phyloP scores from a whole-genome alignment of 1,140 invertebrate genomes.

The Drosophila teissieri region DNA sequence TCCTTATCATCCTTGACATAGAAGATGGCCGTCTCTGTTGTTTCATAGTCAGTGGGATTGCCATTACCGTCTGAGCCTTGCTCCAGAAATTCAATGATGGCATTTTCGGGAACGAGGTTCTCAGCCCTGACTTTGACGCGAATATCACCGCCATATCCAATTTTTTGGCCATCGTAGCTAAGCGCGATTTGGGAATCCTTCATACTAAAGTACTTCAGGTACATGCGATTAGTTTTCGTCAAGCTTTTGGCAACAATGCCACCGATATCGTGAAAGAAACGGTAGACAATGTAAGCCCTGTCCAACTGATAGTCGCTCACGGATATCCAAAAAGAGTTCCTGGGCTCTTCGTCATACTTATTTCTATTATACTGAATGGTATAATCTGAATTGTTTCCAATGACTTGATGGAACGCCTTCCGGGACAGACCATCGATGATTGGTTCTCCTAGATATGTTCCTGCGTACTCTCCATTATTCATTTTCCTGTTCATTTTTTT shows the following conservation, averaged over 20 bases:
- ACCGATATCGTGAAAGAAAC: conserved; percentile 61
- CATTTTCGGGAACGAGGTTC: conserved; percentile 13
- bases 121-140: conserved; percentile 32
- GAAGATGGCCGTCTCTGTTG: neutral
- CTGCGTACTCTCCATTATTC: too few species aligned
- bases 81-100: conserved; percentile 6
- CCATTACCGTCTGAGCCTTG: neutral
- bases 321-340: conserved; percentile 46
- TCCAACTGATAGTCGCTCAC: conserved; percentile 44
- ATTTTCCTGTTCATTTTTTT: too few species aligned
- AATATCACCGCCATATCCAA: conserved; percentile 62
- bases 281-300: conserved; percentile 28
- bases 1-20: neutral
- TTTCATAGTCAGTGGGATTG: too few species aligned
- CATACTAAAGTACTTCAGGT: conserved; percentile 46
- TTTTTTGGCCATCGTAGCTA: conserved; percentile 56
- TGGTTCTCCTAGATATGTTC: too few species aligned
- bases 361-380: too few species aligned
- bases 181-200: conserved; percentile 49
- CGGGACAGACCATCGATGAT: too few species aligned
- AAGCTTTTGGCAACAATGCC: conserved; percentile 21
- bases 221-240: conserved; percentile 42
- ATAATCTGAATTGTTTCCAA: too few species aligned
- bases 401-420: too few species aligned
- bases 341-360: neutral